A percentile compares a stretch with the other conserved stretches of the same genome.
Evolutionary conservation across 2,113 vertebrate species (phyloP).

Genomic region (Furnarius figulus): DNA sequence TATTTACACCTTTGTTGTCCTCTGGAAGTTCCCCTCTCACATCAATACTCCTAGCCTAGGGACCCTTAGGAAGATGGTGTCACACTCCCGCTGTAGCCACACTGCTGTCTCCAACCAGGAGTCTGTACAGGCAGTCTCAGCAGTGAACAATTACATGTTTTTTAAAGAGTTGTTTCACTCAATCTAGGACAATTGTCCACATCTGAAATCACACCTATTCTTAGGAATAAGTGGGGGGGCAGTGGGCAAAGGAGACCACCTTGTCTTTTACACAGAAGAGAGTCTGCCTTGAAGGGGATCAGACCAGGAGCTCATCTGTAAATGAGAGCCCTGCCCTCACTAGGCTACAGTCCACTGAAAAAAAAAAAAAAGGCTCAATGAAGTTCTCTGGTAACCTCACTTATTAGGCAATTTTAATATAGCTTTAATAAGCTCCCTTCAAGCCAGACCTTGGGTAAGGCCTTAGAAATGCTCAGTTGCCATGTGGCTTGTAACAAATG

Average conservation of each 20-base stretch:
- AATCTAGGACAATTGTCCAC: background rate
- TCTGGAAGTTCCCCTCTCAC: background rate
- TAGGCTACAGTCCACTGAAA: background rate
- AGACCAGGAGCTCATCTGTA: background rate
- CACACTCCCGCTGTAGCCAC: background rate
- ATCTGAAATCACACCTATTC: background rate
- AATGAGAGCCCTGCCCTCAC: background rate
- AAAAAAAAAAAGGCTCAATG: background rate
- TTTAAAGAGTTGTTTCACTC: background rate
- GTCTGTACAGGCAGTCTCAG: background rate
- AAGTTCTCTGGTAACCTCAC: background rate
- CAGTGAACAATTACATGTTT: background rate
- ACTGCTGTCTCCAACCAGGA: background rate
- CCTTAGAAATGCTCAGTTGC: conserved; percentile 40
- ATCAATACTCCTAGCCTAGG: background rate
- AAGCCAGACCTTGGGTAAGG: conserved; percentile 36
- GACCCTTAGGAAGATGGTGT: background rate
- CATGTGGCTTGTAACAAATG: conserved; percentile 60
- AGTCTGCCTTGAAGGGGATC: background rate
- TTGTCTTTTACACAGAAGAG: background rate
- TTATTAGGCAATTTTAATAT: conserved; percentile 39
- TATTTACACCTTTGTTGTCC: background rate
- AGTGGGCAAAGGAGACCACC: background rate
- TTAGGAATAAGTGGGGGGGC: background rate
- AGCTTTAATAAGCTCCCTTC: conserved; percentile 14